These are phyloP conservation scores for Cherax quadricarinatus DNA, from an alignment of 1,140 invertebrate species.

Conservation along the genomic window DNA sequence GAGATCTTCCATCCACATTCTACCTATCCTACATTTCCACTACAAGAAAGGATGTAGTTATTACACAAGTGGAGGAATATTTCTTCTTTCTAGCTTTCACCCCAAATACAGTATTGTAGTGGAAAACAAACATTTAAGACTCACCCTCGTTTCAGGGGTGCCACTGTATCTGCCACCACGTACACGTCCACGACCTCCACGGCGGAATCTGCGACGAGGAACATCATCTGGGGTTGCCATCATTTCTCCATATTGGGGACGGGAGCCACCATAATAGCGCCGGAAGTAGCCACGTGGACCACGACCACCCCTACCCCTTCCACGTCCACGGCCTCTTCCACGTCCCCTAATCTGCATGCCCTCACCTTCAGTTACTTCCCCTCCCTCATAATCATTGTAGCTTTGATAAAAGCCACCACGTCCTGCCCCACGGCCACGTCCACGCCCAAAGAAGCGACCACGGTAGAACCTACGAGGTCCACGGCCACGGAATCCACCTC, in stretches of 20 bases:
- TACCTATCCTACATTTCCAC: slow-evolving; percentile 22
- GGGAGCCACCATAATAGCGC: slow-evolving; percentile 81
- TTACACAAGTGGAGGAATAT: slow-evolving; percentile 19
- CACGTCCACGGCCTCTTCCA: slow-evolving; percentile 69
- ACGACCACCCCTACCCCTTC: slow-evolving; percentile 69
- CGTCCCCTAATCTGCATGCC: slow-evolving; percentile 63
- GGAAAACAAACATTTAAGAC: background rate
- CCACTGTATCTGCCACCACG: slow-evolving; percentile 67
- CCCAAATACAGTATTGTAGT: background rate
- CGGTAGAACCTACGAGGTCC: slow-evolving; percentile 74
- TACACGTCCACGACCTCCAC: slow-evolving; percentile 72
- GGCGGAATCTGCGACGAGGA: slow-evolving; percentile 71
- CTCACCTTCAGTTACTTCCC: slow-evolving; percentile 49
- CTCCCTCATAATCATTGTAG: slow-evolving; percentile 67
- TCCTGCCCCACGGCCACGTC: slow-evolving; percentile 75
- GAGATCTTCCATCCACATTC: slow-evolving; percentile 61
- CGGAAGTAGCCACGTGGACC: slow-evolving; percentile 76
- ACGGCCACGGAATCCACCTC: slow-evolving; percentile 74
- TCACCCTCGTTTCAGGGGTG: slow-evolving; percentile 67
- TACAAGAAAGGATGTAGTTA: background rate
- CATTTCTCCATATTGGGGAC: slow-evolving; percentile 70
- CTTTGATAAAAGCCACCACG: slow-evolving; percentile 72
- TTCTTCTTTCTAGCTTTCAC: slow-evolving; percentile 37
- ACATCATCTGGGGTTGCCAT: slow-evolving; percentile 54
- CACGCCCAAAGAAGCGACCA: slow-evolving; percentile 74